A percentile compares a stretch with the other conserved stretches of the same genome.
Conservation (phyloP, 92 coral and sea anemone species). For the Phenganax marumi region DNA sequence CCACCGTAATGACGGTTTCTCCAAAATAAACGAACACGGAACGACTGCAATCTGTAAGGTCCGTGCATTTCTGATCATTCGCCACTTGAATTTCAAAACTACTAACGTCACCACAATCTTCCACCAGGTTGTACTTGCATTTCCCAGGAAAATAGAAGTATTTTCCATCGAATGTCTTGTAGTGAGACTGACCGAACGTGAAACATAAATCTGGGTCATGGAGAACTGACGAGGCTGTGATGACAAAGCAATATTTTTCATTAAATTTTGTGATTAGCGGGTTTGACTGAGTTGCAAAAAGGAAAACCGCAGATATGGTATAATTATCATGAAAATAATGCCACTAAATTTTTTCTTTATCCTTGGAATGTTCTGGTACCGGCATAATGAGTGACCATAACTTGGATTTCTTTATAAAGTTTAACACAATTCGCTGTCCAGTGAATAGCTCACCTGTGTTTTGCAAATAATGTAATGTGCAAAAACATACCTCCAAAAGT, state of each 20-base stretch:
- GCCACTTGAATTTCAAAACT: slow-evolving; percentile 75
- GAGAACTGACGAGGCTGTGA: slow-evolving; percentile 40
- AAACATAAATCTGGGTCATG: slow-evolving; percentile 78
- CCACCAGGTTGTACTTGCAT: slow-evolving; percentile 79
- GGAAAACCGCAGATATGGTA: background rate
- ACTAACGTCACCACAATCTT: slow-evolving; percentile 67
- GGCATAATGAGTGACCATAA: no score
- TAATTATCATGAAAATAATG: no score
- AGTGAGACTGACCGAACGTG: slow-evolving; percentile 76
- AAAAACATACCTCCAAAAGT: slow-evolving; percentile 28
- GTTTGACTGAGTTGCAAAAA: no score
- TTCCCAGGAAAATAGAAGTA: slow-evolving; percentile 79
- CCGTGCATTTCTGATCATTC: slow-evolving; percentile 62
- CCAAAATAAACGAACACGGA: slow-evolving; percentile 74
- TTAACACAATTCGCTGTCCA: no score
- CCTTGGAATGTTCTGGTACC: no score
- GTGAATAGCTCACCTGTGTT: slow-evolving; percentile 55
- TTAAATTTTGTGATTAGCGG: background rate
- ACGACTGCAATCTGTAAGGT: slow-evolving; percentile 62
- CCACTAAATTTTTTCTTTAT: no score
- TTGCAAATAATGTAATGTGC: background rate
- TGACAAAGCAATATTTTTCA: background rate
- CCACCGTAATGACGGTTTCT: slow-evolving; percentile 74
- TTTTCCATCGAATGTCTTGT: slow-evolving; percentile 83
- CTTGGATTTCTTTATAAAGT: no score